Percentiles rank a stretch among this genome's conserved stretches.
phyloP scores from a whole-genome alignment of 2,797 vertebrate species.

The Catamblyrhynchus diadema region DNA sequence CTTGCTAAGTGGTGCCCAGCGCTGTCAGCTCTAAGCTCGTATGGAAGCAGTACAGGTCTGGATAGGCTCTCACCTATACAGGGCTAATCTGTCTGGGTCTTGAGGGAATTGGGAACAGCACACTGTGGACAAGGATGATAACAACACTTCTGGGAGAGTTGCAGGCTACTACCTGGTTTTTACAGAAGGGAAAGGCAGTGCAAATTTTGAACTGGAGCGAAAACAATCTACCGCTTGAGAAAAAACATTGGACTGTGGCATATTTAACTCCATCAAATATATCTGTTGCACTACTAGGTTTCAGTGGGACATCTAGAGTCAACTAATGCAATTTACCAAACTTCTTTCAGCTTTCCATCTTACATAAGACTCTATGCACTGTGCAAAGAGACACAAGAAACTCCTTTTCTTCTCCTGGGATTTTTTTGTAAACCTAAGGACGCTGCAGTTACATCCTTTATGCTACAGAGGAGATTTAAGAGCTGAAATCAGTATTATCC shows the following conservation, averaged over 20 bases:
- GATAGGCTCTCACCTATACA: slow-evolving; percentile 41
- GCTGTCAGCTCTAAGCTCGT: slow-evolving; percentile 22
- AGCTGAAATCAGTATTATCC: not conserved
- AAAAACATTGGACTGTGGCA: slow-evolving; percentile 24
- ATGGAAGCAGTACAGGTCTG: slow-evolving; percentile 16
- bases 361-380: not conserved
- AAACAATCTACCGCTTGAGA: slow-evolving; percentile 33
- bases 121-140: slow-evolving; percentile 55
- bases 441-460: not conserved
- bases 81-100: slow-evolving; percentile 50
- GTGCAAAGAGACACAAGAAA: not conserved
- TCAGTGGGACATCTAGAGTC: not conserved
- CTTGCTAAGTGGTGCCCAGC: slow-evolving; percentile 33
- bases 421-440: not conserved
- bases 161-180: slow-evolving; percentile 58
- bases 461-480: not conserved
- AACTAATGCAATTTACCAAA: not conserved
- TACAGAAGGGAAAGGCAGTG: slow-evolving; percentile 64
- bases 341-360: not conserved
- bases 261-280: not conserved
- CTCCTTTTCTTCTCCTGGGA: not conserved
- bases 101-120: slow-evolving; percentile 50
- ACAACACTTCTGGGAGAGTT: slow-evolving; percentile 40
- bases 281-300: not conserved
- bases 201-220: slow-evolving; percentile 48